Base-by-base conservation (phyloP, 1,140 invertebrate species). In the Triops cancriformis region DNA sequence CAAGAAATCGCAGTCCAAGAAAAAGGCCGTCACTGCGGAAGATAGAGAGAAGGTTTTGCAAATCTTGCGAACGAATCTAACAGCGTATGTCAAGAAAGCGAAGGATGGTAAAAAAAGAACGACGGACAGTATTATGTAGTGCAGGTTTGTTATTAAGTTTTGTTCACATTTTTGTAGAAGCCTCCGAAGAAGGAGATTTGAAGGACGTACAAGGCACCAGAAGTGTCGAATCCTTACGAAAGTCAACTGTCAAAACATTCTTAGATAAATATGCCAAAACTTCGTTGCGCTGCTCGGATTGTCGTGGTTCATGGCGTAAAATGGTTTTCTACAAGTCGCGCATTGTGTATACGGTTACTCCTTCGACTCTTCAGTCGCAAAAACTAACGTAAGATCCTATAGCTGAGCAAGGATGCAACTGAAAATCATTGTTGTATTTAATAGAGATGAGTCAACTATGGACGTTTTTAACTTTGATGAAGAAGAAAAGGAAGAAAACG, bases 241-340 rank as follows among this genome's bases (percentile, higher is more conserved):
- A 88, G 73, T 85, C 84, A 27, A 87, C 91, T 76, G 84, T 92
- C 2, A 88, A 88, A 80, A 84, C 85, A 31, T 86, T 87, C 76
- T 84, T 91, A 18, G 88, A 86, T 80, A 83, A 87, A 0, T 79
- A 77, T 64, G 77, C 81, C 5, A 79, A 78, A 76, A 80, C 79
- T 75, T 78, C 73, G 12, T 90, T 89, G 82, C 84, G 83, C 73
- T 94, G 92, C 83, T 83, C 87, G 0, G 87, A 88, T 81, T 94
- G 92, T 83, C 85, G 86, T 31, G 82, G 85, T 28, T 81, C 84
- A n/a, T 85, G 91, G 75, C 84, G 87, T 11, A 90, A 87, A 84
- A 86, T 93, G 0, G 88, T 78, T 26, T 73, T 81, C 6, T 80
- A 79, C 26, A 80, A 81, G 72, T 82, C 81, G 6, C 80, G 79